Percentiles rank a stretch among this genome's conserved stretches.
These are phyloP conservation scores for Manis pentadactyla DNA, from an alignment of 2,797 vertebrate species.

Conservation along the genomic window DNA sequence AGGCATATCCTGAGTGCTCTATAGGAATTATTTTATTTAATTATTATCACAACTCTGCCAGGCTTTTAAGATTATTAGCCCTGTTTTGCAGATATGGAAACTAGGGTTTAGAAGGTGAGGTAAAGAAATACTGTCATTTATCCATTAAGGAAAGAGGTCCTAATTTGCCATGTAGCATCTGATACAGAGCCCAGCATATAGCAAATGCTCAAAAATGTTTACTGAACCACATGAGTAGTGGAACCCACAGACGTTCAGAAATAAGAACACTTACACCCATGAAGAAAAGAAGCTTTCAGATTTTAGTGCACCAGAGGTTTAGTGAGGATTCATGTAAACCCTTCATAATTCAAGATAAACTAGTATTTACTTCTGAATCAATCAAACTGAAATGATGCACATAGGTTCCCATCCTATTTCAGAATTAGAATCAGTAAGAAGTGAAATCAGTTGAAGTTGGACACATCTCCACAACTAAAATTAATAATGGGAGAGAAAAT, in stretches of 20 bases:
- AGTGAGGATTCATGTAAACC: background rate
- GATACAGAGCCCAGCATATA: background rate
- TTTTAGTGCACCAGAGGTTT: background rate
- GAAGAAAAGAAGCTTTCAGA: background rate
- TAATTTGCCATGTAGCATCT: background rate
- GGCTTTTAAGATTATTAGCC: constrained; percentile 14
- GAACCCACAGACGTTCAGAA: background rate
- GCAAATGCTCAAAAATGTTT: background rate
- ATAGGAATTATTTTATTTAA: constrained; percentile 49
- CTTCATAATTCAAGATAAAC: constrained; percentile 32
- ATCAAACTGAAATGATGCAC: constrained; percentile 11
- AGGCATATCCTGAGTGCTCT: background rate
- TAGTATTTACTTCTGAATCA: background rate
- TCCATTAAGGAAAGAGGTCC: background rate
- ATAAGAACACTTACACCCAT: background rate
- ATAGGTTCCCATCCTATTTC: background rate
- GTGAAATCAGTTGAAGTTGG: background rate
- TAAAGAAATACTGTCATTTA: background rate
- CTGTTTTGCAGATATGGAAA: background rate
- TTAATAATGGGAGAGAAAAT: background rate
- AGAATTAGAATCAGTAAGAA: constrained; percentile 27
- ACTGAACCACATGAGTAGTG: background rate
- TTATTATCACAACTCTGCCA: background rate
- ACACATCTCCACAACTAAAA: constrained; percentile 18
- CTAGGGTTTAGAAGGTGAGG: background rate